A percentile compares a stretch with the other conserved stretches of the same genome.
Evolutionary conservation across 2,888 invertebrate species (phyloP).

Genomic region (Frankliniella intonsa): DNA sequence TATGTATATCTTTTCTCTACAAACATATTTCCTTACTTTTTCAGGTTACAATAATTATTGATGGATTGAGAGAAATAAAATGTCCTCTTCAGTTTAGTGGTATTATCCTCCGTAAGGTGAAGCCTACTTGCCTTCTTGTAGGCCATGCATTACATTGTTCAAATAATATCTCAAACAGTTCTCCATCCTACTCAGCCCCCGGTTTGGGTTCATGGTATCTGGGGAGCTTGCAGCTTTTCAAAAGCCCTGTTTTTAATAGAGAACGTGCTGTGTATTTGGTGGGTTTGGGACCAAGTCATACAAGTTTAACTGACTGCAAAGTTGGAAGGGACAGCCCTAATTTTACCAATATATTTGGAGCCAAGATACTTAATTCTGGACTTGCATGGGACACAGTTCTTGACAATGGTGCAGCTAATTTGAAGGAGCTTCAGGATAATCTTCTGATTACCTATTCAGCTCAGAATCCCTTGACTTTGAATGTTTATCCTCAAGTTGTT

Average conservation of each 20-base stretch:
- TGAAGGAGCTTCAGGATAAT: conserved; percentile 58
- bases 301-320: conserved; percentile 49
- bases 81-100: conserved; percentile 57
- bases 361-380: conserved; percentile 49
- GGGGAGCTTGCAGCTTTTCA: conserved; percentile 54
- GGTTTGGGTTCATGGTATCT: conserved; percentile 49
- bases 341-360: conserved; percentile 49
- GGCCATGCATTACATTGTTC: conserved; percentile 47
- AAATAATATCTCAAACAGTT: conserved; percentile 32
- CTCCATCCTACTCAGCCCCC: conserved; percentile 22
- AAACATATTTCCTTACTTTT: conserved; percentile 2
- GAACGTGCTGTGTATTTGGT: conserved; percentile 55
- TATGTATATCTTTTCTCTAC: too few relatives aligned
- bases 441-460: conserved; percentile 59
- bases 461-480: conserved; percentile 55
- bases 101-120: conserved; percentile 55
- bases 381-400: conserved; percentile 60
- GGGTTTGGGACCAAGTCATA: conserved; percentile 52
- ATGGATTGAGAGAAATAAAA: conserved; percentile 56
- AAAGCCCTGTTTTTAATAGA: conserved; percentile 52
- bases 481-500: conserved; percentile 47
- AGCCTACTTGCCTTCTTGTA: conserved; percentile 53
- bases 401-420: conserved; percentile 45
- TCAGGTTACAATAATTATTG: conserved; percentile 53
- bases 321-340: conserved; percentile 51